These are phyloP conservation scores for Scomber japonicus DNA, from an alignment of 2,113 vertebrate genomes.

Conservation along the genomic window DNA sequence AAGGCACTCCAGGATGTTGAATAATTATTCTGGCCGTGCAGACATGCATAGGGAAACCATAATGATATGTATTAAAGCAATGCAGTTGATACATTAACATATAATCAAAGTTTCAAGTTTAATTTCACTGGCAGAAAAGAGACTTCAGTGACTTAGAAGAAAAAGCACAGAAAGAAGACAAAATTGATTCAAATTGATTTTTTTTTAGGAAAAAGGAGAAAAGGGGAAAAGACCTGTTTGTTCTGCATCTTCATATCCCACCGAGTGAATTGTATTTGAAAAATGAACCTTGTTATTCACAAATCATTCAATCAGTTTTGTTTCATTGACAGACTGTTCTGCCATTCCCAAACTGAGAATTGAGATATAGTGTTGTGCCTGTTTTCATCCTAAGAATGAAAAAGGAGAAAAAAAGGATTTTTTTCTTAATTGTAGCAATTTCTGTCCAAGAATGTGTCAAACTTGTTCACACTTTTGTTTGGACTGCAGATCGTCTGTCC, in stretches of 20 bases:
- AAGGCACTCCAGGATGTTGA: conserved; percentile 41
- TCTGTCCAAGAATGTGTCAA: conserved; percentile 63
- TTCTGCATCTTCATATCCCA: not conserved
- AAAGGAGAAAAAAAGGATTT: conserved; percentile 21
- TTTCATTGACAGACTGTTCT: not conserved
- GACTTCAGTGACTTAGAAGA: not conserved
- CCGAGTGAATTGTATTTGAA: not conserved
- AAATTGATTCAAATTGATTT: not conserved
- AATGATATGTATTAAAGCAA: not conserved
- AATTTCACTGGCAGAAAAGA: not conserved
- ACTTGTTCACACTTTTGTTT: conserved; percentile 71
- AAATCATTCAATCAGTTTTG: not conserved
- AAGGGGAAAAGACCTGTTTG: not conserved
- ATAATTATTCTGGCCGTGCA: conserved; percentile 11
- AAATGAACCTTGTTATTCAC: not conserved
- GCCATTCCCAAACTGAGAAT: not conserved
- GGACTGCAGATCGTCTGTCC: conserved; percentile 39
- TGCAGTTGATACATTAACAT: not conserved
- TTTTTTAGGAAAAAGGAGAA: not conserved
- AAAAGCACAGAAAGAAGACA: not conserved
- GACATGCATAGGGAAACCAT: not conserved
- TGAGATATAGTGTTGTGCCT: no score
- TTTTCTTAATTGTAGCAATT: conserved; percentile 18
- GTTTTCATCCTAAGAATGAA: not conserved
- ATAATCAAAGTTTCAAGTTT: not conserved